These are phyloP conservation scores for Bagarius yarrelli DNA, from an alignment of 2,113 vertebrate genomes.

Conservation along the genomic window DNA sequence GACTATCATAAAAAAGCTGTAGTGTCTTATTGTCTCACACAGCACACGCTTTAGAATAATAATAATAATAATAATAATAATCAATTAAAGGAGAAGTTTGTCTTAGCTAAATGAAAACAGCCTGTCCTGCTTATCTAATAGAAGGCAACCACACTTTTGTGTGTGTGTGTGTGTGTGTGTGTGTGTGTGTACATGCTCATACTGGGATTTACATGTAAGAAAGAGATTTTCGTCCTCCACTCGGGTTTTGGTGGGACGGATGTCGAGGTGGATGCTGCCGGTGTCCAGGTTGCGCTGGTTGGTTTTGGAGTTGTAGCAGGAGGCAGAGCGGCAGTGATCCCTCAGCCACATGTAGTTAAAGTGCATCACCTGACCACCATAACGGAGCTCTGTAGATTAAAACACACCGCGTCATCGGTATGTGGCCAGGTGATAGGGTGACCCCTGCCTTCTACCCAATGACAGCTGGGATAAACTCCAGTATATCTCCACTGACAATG, in stretches of 20 bases:
- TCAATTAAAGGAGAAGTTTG: neutral
- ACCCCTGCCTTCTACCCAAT: too few relatives aligned
- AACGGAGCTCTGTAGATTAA: slow-evolving; percentile 73
- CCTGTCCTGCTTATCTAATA: neutral
- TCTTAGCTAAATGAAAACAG: neutral
- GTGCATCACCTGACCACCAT: slow-evolving; percentile 69
- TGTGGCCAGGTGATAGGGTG: too few relatives aligned
- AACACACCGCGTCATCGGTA: too few relatives aligned
- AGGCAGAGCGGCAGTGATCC: slow-evolving; percentile 85
- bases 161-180: too few relatives aligned
- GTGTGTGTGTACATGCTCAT: too few relatives aligned
- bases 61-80: neutral
- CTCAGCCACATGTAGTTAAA: slow-evolving; percentile 90
- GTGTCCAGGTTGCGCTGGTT: slow-evolving; percentile 89
- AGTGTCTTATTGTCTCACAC: too few relatives aligned
- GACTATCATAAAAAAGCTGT: too few relatives aligned
- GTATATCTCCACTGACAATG: too few relatives aligned
- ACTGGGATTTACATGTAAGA: slow-evolving; percentile 81
- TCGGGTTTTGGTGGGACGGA: slow-evolving; percentile 72
- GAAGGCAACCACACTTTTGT: neutral
- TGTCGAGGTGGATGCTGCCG: slow-evolving; percentile 77
- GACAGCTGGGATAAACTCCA: too few relatives aligned
- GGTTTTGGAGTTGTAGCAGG: slow-evolving; percentile 82
- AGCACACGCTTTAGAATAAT: too few relatives aligned
- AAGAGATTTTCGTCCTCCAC: slow-evolving; percentile 74